Conservation (phyloP, 2,113 vertebrate species). For the Hippocampus guttulatus region DNA sequence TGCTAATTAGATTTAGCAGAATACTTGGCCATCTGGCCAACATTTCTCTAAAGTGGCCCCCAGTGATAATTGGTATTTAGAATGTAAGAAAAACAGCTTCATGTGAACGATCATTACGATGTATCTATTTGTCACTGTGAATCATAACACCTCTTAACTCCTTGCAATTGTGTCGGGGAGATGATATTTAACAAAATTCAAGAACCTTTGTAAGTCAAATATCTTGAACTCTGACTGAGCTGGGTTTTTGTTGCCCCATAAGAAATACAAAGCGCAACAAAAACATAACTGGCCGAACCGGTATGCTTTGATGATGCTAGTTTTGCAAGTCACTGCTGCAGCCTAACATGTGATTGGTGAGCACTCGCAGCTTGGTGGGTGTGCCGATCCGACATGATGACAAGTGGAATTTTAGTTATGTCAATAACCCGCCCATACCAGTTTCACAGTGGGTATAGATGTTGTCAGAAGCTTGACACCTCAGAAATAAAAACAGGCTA, state of each 20-base stretch:
- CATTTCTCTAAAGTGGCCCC: background rate
- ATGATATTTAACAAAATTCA: constrained; percentile 1
- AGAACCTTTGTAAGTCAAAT: background rate
- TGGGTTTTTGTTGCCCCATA: background rate
- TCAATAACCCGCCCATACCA: constrained; percentile 29
- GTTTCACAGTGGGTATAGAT: background rate
- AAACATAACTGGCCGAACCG: constrained; percentile 7
- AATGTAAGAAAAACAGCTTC: background rate
- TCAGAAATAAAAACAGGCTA: background rate
- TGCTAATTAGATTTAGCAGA: background rate
- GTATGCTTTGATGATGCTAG: constrained; percentile 10
- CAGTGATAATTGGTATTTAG: background rate
- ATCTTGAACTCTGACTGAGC: background rate
- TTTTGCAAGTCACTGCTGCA: constrained; percentile 16
- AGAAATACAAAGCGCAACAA: background rate
- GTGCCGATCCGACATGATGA: constrained; percentile 13
- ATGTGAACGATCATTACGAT: background rate
- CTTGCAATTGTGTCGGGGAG: background rate
- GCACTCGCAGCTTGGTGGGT: constrained; percentile 4
- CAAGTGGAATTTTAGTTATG: constrained; percentile 46
- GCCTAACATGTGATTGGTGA: constrained; percentile 6
- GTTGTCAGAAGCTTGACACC: background rate
- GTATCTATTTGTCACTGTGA: background rate
- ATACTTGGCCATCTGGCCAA: constrained; percentile 4
- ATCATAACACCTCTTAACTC: background rate